These are phyloP conservation scores for Hepsetus odoe DNA, from an alignment of 2,113 vertebrate species.

Conservation along the genomic window DNA sequence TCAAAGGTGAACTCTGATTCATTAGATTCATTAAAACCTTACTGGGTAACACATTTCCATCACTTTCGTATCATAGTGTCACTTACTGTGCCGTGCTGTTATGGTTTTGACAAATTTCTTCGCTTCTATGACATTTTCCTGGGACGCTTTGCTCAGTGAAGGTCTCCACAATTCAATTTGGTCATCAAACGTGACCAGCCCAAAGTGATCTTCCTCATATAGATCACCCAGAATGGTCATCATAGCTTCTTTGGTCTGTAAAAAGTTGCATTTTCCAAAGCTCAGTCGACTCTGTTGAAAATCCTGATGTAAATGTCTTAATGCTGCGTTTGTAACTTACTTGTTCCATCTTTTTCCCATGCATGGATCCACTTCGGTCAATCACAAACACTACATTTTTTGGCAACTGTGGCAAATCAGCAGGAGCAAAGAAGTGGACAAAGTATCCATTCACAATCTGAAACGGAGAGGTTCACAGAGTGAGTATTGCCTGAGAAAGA, in stretches of 20 bases:
- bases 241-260: constrained; percentile 61
- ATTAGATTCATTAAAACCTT: too few species aligned
- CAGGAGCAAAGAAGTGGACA: constrained; percentile 79
- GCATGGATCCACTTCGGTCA: constrained; percentile 74
- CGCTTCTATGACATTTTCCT: constrained; percentile 61
- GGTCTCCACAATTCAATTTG: constrained; percentile 1
- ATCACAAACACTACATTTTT: constrained; percentile 80
- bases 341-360: constrained; percentile 65
- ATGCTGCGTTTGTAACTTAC: constrained; percentile 43
- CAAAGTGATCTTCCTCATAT: constrained; percentile 58
- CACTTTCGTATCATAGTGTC: background rate
- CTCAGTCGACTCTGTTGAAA: background rate
- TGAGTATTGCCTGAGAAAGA: too few species aligned
- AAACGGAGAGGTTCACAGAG: constrained; percentile 13
- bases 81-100: background rate
- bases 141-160: constrained; percentile 64
- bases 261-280: constrained; percentile 10
- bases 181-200: constrained; percentile 48
- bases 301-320: background rate
- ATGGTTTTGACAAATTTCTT: constrained; percentile 45
- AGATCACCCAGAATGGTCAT: constrained; percentile 58
- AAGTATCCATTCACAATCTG: constrained; percentile 80
- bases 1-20: too few species aligned
- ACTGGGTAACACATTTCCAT: too few species aligned
- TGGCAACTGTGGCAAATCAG: constrained; percentile 64